Conservation (phyloP, 2,888 invertebrate genomes). For the Halictus ligatus region DNA sequence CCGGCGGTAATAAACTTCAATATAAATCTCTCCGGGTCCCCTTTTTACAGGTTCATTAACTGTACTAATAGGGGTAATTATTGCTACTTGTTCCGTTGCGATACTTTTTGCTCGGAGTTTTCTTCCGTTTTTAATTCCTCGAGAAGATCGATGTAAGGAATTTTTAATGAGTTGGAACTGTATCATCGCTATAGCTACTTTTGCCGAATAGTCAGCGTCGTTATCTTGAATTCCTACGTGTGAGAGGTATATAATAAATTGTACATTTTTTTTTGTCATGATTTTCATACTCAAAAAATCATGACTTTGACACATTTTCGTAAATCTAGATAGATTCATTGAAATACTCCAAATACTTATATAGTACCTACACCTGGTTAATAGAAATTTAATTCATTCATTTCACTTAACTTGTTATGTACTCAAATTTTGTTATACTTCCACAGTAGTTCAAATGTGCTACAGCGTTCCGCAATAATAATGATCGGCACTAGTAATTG, state of each 20-base stretch:
- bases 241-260: no score
- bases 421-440: neutral
- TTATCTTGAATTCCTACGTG: no score
- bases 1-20: conserved; percentile 5
- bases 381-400: neutral
- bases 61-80: no score
- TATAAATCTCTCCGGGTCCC: neutral
- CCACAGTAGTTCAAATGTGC: neutral
- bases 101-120: no score
- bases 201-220: no score
- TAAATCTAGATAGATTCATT: neutral
- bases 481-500: neutral
- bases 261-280: no score
- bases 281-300: no score
- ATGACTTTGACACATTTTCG: neutral
- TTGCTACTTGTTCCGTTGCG: no score
- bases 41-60: neutral
- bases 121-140: no score
- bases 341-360: neutral
- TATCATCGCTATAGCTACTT: no score
- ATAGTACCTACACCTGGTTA: neutral
- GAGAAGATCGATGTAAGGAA: no score
- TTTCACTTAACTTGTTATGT: neutral
- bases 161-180: no score
- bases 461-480: neutral